Evolutionary conservation across 2,888 invertebrate genomes (phyloP).

Genomic region (Gibbula magus): DNA sequence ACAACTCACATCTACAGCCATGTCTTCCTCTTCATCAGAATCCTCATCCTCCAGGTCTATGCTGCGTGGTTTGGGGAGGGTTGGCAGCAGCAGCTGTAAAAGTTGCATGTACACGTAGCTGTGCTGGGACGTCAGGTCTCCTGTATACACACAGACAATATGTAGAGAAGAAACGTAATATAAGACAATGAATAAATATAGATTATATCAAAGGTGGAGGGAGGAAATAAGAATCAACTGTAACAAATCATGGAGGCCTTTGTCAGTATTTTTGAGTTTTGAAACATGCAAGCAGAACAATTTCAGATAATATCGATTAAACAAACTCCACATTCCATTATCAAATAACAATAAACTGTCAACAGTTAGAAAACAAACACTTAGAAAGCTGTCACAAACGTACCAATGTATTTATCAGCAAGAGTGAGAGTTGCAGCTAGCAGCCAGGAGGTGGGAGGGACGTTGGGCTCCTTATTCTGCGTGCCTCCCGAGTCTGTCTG

Average conservation of each 20-base stretch:
- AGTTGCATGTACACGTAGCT: constrained; percentile 78
- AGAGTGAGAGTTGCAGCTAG: constrained; percentile 83
- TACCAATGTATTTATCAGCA: constrained; percentile 82
- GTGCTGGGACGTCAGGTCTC: constrained; percentile 43
- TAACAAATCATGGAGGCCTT: too few species aligned
- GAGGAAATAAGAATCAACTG: too few species aligned
- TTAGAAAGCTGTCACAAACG: constrained; percentile 69
- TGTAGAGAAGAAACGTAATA: too few species aligned
- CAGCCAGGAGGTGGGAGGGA: constrained; percentile 81
- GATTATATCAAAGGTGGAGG: too few species aligned
- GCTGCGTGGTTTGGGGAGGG: constrained; percentile 76
- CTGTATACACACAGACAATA: constrained; percentile 39
- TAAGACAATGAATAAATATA: too few species aligned
- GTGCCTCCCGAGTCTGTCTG: background rate
- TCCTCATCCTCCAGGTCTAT: constrained; percentile 76
- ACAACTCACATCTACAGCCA: constrained; percentile 35
- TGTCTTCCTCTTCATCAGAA: constrained; percentile 44
- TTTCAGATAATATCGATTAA: too few species aligned
- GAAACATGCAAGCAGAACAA: too few species aligned
- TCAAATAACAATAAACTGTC: too few species aligned
- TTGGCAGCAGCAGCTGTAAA: constrained; percentile 77
- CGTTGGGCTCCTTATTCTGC: constrained; percentile 36
- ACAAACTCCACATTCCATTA: too few species aligned
- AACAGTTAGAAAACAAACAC: background rate
- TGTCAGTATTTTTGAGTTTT: too few species aligned